Conservation (phyloP, 2,797 vertebrate genomes). For the Meda fulgida region DNA sequence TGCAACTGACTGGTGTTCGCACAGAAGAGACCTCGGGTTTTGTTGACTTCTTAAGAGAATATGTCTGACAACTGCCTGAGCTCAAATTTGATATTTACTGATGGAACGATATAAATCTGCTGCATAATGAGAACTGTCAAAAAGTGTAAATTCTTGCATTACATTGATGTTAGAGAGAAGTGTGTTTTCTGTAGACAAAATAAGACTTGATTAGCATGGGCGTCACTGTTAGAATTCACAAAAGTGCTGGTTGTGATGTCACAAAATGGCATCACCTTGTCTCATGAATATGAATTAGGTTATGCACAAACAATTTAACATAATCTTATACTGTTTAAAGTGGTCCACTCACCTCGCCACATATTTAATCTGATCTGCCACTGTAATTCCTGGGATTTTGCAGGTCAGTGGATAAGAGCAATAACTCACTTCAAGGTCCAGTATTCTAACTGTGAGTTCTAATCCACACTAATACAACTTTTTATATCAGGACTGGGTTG, state of each 20-base stretch:
- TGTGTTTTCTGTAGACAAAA: conserved; percentile 12
- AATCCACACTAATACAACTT: neutral
- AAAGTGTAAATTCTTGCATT: neutral
- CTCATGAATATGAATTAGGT: conserved; percentile 1
- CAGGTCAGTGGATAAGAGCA: neutral
- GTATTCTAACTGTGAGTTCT: neutral
- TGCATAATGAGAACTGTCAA: conserved; percentile 16
- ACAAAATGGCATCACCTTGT: neutral
- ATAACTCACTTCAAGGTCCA: neutral
- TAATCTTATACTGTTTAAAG: neutral
- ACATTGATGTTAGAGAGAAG: neutral
- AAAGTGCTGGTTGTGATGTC: neutral
- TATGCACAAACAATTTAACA: neutral
- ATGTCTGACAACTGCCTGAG: conserved; percentile 37
- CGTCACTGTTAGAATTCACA: neutral
- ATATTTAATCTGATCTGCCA: neutral
- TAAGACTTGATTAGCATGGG: neutral
- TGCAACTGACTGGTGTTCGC: conserved; percentile 48
- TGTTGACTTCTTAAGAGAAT: conserved; percentile 47
- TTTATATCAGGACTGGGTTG: neutral
- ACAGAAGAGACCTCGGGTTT: conserved; percentile 22
- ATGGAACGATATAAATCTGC: conserved; percentile 15
- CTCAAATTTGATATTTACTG: conserved; percentile 44
- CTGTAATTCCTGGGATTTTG: neutral
- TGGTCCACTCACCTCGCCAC: neutral